Evolutionary conservation across 2,888 invertebrate genomes (phyloP).

Genomic region (Chrysopilus asiliformis): DNA sequence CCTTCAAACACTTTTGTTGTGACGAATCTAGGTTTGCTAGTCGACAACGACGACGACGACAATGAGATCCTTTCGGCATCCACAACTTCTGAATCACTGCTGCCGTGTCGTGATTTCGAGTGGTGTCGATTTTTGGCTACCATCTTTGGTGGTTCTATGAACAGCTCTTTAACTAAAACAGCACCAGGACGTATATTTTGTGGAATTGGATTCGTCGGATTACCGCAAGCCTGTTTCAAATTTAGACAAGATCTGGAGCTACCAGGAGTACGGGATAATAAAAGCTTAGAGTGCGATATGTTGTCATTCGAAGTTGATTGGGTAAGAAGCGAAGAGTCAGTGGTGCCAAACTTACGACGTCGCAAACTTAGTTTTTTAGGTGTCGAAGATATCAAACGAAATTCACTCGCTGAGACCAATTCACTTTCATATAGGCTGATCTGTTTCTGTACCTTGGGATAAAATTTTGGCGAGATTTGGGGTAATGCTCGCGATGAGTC

Average conservation of each 20-base stretch:
- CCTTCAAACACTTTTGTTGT: conserved; percentile 4
- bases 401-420: conserved; percentile 9
- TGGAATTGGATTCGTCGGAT: conserved; percentile 13
- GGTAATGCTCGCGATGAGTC: no score
- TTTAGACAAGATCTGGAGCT: conserved; percentile 16
- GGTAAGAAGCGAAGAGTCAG: conserved; percentile 2
- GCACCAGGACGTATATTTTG: conserved; percentile 30
- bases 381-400: conserved; percentile 3
- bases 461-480: no score
- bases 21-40: conserved; percentile 4
- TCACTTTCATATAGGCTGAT: conserved; percentile 28
- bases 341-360: conserved; percentile 6
- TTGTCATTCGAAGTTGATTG: conserved; percentile 11
- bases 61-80: conserved; percentile 13
- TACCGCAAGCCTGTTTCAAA: conserved; percentile 13
- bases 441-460: conserved; percentile 29
- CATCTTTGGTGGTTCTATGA: conserved; percentile 39
- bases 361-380: conserved; percentile 7
- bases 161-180: conserved; percentile 38
- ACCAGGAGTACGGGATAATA: not conserved
- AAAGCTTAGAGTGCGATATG: conserved; percentile 5
- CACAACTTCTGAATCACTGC: no score
- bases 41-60: not conserved
- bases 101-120: conserved; percentile 33
- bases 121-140: conserved; percentile 35